A percentile compares a stretch with the other conserved stretches of the same genome.
phyloP scores from a whole-genome alignment of 2,113 vertebrate species.

The Rhabdornis inornatus region DNA sequence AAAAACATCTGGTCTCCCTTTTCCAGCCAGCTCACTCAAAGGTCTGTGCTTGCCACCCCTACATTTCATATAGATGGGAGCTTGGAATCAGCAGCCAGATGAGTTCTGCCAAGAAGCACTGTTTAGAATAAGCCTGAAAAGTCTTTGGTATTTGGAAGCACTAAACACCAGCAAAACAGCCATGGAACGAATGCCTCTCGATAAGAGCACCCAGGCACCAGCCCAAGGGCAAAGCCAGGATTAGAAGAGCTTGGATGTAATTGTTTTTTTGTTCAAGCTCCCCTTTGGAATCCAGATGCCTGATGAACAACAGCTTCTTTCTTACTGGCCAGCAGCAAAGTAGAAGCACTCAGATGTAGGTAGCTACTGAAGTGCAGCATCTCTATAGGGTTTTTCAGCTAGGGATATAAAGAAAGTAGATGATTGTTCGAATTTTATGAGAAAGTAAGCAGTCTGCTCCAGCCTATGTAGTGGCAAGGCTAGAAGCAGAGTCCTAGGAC shows the following conservation, averaged over 20 bases:
- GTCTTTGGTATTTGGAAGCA: background rate
- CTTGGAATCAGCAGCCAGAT: background rate
- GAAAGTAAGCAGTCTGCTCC: background rate
- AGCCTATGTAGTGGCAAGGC: background rate
- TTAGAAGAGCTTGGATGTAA: background rate
- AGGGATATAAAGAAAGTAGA: background rate
- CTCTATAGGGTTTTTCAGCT: background rate
- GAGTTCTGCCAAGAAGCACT: background rate
- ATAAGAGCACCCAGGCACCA: background rate
- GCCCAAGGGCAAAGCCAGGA: background rate
- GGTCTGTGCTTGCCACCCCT: background rate
- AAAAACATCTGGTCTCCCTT: background rate
- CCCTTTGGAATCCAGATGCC: background rate
- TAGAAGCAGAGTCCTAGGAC: background rate
- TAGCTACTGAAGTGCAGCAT: background rate
- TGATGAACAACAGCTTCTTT: background rate
- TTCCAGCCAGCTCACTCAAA: background rate
- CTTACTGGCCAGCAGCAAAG: background rate
- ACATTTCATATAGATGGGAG: background rate
- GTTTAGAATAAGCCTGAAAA: background rate
- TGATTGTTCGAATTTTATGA: background rate
- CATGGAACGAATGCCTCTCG: background rate
- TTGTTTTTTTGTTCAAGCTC: background rate
- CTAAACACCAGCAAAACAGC: accelerated
- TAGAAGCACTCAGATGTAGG: background rate